Evolutionary conservation across 1,140 invertebrate genomes (phyloP), one percentile per base, ranked within the genome.

Genomic region (Leptinotarsa defecta): DNA sequence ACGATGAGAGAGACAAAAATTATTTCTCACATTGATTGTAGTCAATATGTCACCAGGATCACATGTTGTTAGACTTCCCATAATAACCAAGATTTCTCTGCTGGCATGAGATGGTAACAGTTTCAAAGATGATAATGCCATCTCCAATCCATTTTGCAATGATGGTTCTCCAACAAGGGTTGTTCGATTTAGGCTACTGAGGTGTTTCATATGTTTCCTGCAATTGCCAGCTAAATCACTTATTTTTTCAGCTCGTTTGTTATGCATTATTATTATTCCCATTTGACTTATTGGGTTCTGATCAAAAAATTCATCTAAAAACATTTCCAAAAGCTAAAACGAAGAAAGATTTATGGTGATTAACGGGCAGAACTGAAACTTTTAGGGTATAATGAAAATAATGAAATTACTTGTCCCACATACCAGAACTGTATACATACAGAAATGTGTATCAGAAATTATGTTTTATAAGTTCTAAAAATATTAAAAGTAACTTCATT

Each of bases 261-360:
- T 98, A 81, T 93, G 93, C 73, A 97, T 95, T 15, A 92, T 87
- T 79, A 99, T 94, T 67, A 99, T 88, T 22, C 97, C 98, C 63
- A 99, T 86, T 86, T 99, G 98, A 86, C 96, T 97, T 68, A 99
- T 96, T 57, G 98, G 98, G 88, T 99, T 99, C 87, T 98, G 96
- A 86, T 99, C 97, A 87, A 99, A 98, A 85, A 95, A 99, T 87
- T 98, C 96, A 80, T 97, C 94, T 72, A 99, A 92, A 86, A 99
- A 99, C 77, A 92, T 91, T 87, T 98, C 95, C 69, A 99, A 84
- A 27, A 98, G 87, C 95, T 98, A 84, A 77, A 88, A 88, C 62
- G 34, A 43, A 43, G 6, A 43, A 1, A 43, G 34, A 11, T 11
- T 34, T 34, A 34, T 43, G 34, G 8, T 43, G 34, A 43, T 43